Evolutionary conservation across 1,140 invertebrate genomes (phyloP), one percentile per base, ranked within the genome.

Genomic region (Trichogramma pretiosum): DNA sequence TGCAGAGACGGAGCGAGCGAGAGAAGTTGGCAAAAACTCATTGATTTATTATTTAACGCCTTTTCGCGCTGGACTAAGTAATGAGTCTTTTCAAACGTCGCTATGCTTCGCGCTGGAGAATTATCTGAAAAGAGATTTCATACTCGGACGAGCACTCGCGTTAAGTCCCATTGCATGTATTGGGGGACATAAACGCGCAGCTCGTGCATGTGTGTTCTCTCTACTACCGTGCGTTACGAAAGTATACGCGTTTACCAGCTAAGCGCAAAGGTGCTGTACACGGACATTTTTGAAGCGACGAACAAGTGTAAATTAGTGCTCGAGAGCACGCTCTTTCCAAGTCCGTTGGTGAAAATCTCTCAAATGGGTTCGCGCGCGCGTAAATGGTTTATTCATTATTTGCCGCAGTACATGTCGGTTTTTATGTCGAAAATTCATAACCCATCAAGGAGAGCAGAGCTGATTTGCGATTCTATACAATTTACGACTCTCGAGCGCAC

Each of bases 81-180:
- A 52, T 52, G 50, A 52, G 50, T 45, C 50, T 52, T 52, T 52
- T 52, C 50, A 52, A 52, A 21, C 42, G 50, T 52, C 50, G 45
- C 26, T 19, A 19, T 17, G 16, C 11, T 8, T n/a, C n/a, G n/a
- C n/a, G 16, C 33, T 17, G 17, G 50, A 52, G 45, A 52, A 52
- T 52, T 52, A 52, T 52, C 47, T 26, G 44, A 40, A 21, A 42
- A 35, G 39, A 47, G 50, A 52, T 52, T 52, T 52, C 46, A 43
- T 33, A 44, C 38, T 52, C 26, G 49, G 26, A 42, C 49, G 44
- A 47, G 46, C 38, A 33, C 30, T 32, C 24, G n/a, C n/a, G n/a
- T n/a, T n/a, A n/a, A n/a, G n/a, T n/a, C n/a, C n/a, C n/a, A n/a
- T n/a, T n/a, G n/a, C n/a, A n/a, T n/a, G n/a, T n/a, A n/a, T n/a